Base-by-base conservation (phyloP, 2,797 vertebrate species). In the Phoxinus dragarum region DNA sequence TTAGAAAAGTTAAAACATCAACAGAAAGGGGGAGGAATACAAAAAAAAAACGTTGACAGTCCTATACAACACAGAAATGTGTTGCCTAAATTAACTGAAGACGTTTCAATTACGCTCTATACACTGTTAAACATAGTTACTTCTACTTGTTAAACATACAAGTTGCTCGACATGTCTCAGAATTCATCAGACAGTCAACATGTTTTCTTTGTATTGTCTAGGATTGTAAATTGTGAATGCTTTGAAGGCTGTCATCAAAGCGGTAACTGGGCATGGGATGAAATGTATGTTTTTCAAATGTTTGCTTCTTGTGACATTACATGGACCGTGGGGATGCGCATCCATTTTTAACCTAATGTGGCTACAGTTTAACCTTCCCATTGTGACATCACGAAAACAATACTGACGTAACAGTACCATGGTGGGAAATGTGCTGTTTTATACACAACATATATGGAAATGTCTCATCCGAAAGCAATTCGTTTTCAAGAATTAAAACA, bases 1-100 rank as follows among this genome's bases (percentile, higher is more conserved):
- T 61, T 87, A 85, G 87, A 84, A 90, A 86, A 77, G 74, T 86
- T 81, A 88, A 71, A 87, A 86, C 80, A 86, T 84, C 71, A 52
- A 77, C 66, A 82, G 71, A 88, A 85, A 49, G 11, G 84, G 87
- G 85, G 68, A 75, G 77, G 59, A 11, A 47, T 84, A 84, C 85
- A 67, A 87, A 89, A 76, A 76, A 86, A 83, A 76, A 88, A 78
- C 82, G 67, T 80, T 81, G 75, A 87, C 72, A 88, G 84, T 86
- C 75, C 85, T 88, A 89, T 69, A 88, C 88, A 82, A 89, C 86
- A 87, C 81, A 82, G 75, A 85, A 71, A 81, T 11, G 36, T 83
- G 54, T 84, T 73, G 21, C 69, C 86, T 85, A 19, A 80, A 54
- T 49, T 54, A 79, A 87, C 84, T 87, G 68, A 68, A 82, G 85